Evolutionary conservation across 2,888 invertebrate genomes (phyloP).

Genomic region (Chrysina gloriosa): DNA sequence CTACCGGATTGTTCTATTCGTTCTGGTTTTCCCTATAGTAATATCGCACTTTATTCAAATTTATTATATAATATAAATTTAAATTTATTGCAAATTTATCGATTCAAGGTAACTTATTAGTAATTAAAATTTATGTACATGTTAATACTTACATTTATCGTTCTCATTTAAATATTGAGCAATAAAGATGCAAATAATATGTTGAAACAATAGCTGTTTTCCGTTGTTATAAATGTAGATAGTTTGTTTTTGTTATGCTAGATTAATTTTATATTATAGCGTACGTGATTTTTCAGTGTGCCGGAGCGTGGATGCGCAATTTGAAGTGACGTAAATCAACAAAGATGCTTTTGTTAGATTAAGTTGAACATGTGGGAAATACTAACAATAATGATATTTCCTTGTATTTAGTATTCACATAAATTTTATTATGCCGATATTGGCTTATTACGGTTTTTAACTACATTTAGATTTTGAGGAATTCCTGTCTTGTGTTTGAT

Average conservation of each 20-base stretch:
- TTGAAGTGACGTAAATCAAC: too few species aligned
- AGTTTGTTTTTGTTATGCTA: constrained; percentile 19
- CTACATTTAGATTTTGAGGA: too few species aligned
- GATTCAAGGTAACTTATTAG: constrained; percentile 25
- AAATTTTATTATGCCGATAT: too few species aligned
- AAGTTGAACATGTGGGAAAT: too few species aligned
- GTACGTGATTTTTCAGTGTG: background rate
- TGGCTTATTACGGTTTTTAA: too few species aligned
- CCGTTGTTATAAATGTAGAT: background rate
- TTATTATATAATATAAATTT: constrained; percentile 12
- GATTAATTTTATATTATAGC: background rate
- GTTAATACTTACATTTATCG: constrained; percentile 17
- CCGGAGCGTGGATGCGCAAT: too few species aligned
- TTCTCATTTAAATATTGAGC: constrained; percentile 32
- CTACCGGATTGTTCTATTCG: background rate
- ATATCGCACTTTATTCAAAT: background rate
- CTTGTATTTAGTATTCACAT: too few species aligned
- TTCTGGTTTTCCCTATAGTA: background rate
- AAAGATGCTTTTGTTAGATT: too few species aligned
- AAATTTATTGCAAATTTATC: constrained; percentile 15
- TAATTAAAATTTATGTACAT: constrained; percentile 28
- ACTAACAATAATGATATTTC: too few species aligned
- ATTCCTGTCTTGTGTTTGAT: too few species aligned
- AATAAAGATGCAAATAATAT: constrained; percentile 24
- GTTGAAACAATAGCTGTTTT: constrained; percentile 21